Percentiles rank a stretch among this genome's conserved stretches.
These are phyloP conservation scores for Amphiprion clarkii DNA, from an alignment of 2,797 vertebrate genomes.

Conservation along the genomic window DNA sequence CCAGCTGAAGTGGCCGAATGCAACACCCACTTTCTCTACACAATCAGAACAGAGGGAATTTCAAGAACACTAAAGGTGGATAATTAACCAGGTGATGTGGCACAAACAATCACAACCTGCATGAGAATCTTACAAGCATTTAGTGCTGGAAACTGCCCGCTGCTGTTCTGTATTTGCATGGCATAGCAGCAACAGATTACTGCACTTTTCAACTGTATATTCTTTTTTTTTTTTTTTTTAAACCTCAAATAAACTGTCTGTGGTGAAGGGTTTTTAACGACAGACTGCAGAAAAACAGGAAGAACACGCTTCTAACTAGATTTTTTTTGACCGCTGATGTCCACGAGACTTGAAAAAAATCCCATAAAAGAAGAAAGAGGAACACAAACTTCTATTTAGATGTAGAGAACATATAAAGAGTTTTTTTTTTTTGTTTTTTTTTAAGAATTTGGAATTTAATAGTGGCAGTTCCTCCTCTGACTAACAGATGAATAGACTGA, in stretches of 20 bases:
- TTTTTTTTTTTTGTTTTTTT: slow-evolving; percentile 37
- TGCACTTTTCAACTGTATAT: no score
- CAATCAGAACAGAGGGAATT: not conserved
- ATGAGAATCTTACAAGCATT: not conserved
- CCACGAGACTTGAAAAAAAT: slow-evolving; percentile 19
- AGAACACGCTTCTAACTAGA: not conserved
- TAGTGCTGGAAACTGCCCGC: not conserved
- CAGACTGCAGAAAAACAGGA: not conserved
- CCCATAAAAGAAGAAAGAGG: not conserved
- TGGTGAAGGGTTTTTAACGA: no score
- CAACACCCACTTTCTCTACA: not conserved
- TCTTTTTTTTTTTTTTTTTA: no score
- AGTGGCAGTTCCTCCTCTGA: not conserved
- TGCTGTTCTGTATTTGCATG: fast-evolving
- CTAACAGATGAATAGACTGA: not conserved
- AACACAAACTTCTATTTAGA: slow-evolving; percentile 44
- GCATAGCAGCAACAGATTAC: no score
- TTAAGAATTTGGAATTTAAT: not conserved
- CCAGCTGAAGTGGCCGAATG: not conserved
- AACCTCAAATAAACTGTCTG: no score
- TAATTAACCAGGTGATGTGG: slow-evolving; percentile 15
- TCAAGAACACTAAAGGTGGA: slow-evolving; percentile 4
- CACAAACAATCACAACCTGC: slow-evolving; percentile 4
- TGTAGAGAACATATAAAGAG: slow-evolving; percentile 15
- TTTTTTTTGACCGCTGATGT: slow-evolving; percentile 10